Conservation (phyloP, 1,140 invertebrate species). For the Euschistus heros region DNA sequence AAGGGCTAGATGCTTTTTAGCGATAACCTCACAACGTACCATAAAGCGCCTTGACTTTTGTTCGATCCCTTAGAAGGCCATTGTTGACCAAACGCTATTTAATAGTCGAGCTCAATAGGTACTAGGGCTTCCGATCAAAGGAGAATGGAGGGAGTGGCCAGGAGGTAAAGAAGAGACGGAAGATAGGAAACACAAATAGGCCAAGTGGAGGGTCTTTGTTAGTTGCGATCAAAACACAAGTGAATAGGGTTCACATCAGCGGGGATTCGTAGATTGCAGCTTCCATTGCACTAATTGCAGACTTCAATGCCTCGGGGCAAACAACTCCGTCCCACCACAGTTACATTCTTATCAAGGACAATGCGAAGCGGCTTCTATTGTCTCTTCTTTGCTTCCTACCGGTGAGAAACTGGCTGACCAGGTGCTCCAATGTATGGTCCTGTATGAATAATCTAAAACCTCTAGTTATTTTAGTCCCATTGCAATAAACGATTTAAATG, state of each 20-base stretch:
- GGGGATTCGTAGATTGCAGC: slow-evolving; percentile 4
- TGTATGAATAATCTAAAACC: too few relatives aligned
- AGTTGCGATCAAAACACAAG: slow-evolving; percentile 1
- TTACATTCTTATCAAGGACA: slow-evolving; percentile 1
- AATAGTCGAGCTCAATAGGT: background rate
- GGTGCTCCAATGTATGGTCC: too few relatives aligned
- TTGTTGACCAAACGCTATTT: background rate
- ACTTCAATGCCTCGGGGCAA: background rate
- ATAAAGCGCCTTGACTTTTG: too few relatives aligned
- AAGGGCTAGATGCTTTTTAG: too few relatives aligned
- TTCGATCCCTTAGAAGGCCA: too few relatives aligned
- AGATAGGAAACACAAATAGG: slow-evolving; percentile 8
- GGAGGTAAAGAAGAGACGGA: background rate
- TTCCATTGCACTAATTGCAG: slow-evolving; percentile 14
- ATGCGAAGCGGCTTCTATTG: slow-evolving; percentile 4
- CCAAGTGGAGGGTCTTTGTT: background rate
- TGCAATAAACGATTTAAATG: too few relatives aligned
- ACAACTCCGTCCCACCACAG: slow-evolving; percentile 1
- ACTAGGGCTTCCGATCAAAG: slow-evolving; percentile 2
- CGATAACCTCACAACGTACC: too few relatives aligned
- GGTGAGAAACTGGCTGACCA: background rate
- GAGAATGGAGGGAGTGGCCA: background rate
- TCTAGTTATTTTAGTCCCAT: too few relatives aligned
- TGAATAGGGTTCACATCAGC: slow-evolving; percentile 12
- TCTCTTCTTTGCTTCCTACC: background rate